These are phyloP conservation scores for Caenorhabditis sp. DNA, from an alignment of 2,888 invertebrate species.

Conservation along the genomic window DNA sequence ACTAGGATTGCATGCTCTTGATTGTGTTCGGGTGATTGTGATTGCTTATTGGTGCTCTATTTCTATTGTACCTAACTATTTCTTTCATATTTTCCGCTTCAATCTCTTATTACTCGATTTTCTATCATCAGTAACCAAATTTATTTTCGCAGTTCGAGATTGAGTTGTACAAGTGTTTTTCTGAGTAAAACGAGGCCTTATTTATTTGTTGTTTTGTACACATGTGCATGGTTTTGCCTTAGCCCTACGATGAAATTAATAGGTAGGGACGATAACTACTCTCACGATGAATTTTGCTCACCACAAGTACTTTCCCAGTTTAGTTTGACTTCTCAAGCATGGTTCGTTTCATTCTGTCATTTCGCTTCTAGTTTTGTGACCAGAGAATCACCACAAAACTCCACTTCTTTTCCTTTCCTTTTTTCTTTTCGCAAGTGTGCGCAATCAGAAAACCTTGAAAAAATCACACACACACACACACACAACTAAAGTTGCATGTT, in stretches of 20 bases:
- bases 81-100: background rate
- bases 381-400: constrained; percentile 9
- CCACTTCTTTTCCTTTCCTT: background rate
- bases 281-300: constrained; percentile 11
- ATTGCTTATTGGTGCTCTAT: background rate
- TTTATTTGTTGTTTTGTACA: constrained; percentile 30
- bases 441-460: background rate
- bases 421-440: background rate
- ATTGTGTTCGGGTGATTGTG: constrained; percentile 16
- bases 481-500: constrained; percentile 36
- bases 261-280: background rate
- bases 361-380: constrained; percentile 60
- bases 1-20: constrained; percentile 8
- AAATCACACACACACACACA: no score
- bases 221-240: constrained; percentile 34
- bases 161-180: constrained; percentile 1
- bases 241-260: background rate
- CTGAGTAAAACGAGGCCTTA: constrained; percentile 28
- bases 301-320: constrained; percentile 11
- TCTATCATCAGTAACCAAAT: background rate
- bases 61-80: background rate
- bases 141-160: no score
- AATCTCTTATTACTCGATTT: background rate
- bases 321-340: constrained; percentile 38
- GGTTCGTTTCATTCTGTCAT: constrained; percentile 58